A percentile compares a stretch with the other conserved stretches of the same genome.
These are phyloP conservation scores for Philotrypesis tridentata DNA, from an alignment of 1,140 invertebrate species.

Conservation along the genomic window DNA sequence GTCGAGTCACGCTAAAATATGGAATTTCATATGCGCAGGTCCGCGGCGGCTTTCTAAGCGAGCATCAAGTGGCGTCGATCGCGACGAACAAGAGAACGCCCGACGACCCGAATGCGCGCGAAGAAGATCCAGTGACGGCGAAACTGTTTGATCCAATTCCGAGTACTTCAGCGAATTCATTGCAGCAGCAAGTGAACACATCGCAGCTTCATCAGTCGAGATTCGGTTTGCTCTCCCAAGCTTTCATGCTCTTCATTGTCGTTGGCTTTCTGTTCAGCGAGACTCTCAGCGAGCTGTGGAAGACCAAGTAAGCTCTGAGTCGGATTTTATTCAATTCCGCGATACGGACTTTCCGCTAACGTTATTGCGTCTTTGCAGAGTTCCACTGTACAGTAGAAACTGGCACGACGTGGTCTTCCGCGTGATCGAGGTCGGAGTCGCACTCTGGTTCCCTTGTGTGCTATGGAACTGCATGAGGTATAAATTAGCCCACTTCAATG, in stretches of 20 bases:
- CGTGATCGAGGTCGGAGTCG: slow-evolving; percentile 93
- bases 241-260: slow-evolving; percentile 88
- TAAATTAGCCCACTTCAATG: slow-evolving; percentile 39
- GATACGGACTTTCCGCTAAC: background rate
- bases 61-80: slow-evolving; percentile 76
- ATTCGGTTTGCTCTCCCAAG: slow-evolving; percentile 90
- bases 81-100: slow-evolving; percentile 69
- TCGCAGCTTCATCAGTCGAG: slow-evolving; percentile 94
- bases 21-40: slow-evolving; percentile 68
- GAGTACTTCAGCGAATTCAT: slow-evolving; percentile 58
- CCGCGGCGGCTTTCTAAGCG: slow-evolving; percentile 79
- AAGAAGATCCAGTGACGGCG: slow-evolving; percentile 67
- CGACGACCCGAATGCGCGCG: slow-evolving; percentile 55
- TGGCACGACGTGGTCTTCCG: slow-evolving; percentile 94
- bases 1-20: slow-evolving; percentile 17
- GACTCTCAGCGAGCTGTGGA: slow-evolving; percentile 93
- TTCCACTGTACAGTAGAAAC: slow-evolving; percentile 91
- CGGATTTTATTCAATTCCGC: background rate
- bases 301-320: slow-evolving; percentile 81
- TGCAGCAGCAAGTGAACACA: slow-evolving; percentile 80
- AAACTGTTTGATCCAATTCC: slow-evolving; percentile 69
- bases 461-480: slow-evolving; percentile 95
- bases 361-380: slow-evolving; percentile 73
- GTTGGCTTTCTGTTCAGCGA: slow-evolving; percentile 92
- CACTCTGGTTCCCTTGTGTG: slow-evolving; percentile 95